Evolutionary conservation across 2,888 invertebrate genomes (phyloP).

Genomic region (Odontocolon sp.): DNA sequence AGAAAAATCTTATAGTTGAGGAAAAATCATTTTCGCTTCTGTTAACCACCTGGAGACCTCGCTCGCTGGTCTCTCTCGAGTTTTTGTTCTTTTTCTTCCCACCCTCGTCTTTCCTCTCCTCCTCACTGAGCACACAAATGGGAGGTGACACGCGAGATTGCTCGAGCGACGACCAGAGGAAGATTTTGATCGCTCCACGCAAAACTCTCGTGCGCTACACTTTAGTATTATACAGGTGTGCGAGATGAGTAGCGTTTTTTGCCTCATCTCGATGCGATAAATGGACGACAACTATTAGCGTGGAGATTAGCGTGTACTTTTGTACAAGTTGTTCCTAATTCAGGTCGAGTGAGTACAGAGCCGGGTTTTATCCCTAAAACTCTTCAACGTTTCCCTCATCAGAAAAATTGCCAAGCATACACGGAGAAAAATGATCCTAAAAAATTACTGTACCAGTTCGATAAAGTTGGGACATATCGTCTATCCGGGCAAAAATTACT

Average conservation of each 20-base stretch:
- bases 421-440: not conserved
- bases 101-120: constrained; percentile 14
- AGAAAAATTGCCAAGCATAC: not conserved
- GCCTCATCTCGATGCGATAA: constrained; percentile 30
- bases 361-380: too few relatives aligned
- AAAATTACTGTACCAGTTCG: too few relatives aligned
- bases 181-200: constrained; percentile 59
- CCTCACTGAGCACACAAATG: constrained; percentile 45
- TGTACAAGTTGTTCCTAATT: too few relatives aligned
- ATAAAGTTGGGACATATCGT: too few relatives aligned
- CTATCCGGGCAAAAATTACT: too few relatives aligned
- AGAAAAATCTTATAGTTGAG: constrained; percentile 44
- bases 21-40: constrained; percentile 54
- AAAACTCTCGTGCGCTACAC: constrained; percentile 35
- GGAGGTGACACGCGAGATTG: constrained; percentile 55
- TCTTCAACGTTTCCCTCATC: too few relatives aligned
- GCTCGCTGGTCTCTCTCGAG: constrained; percentile 11
- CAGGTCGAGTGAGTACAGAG: too few relatives aligned
- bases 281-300: constrained; percentile 29
- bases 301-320: constrained; percentile 11
- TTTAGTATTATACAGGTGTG: not conserved
- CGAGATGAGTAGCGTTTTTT: not conserved
- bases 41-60: constrained; percentile 41
- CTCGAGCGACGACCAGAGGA: constrained; percentile 32
- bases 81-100: constrained; percentile 22